A percentile compares a stretch with the other conserved stretches of the same genome.
Evolutionary conservation across 2,888 invertebrate species (phyloP).

Genomic region (Agriopis marginaria): DNA sequence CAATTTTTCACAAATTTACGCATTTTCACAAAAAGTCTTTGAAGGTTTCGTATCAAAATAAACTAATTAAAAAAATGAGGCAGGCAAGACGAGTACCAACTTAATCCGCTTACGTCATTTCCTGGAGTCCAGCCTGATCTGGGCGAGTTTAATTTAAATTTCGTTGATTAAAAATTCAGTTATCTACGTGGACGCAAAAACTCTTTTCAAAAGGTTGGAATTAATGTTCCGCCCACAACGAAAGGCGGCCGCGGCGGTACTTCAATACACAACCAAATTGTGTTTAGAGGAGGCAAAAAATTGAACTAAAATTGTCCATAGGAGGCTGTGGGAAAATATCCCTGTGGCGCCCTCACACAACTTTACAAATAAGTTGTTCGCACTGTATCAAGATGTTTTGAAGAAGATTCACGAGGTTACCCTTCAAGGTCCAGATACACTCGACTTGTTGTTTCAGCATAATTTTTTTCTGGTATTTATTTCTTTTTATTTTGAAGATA

Average conservation of each 20-base stretch:
- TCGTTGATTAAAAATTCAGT: conserved; percentile 34
- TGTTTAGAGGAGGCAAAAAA: background rate
- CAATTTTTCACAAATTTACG: no score
- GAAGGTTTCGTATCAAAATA: background rate
- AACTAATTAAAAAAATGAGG: conserved; percentile 16
- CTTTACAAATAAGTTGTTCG: background rate
- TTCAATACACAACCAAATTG: conserved; percentile 1
- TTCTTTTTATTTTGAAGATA: background rate
- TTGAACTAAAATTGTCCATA: background rate
- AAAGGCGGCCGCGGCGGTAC: background rate
- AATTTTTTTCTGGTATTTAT: background rate
- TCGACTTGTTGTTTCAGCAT: background rate
- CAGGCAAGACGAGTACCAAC: background rate
- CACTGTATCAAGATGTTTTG: conserved; percentile 1
- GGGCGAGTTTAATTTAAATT: conserved; percentile 23
- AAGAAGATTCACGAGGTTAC: background rate
- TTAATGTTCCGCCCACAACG: conserved; percentile 17
- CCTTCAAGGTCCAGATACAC: background rate
- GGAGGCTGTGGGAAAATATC: background rate
- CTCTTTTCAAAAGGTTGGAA: conserved; percentile 26
- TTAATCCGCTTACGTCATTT: conserved; percentile 27
- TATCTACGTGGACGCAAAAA: conserved; percentile 27
- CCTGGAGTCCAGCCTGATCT: conserved; percentile 4
- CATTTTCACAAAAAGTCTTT: background rate
- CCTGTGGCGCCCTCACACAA: background rate